Evolutionary conservation across 1,140 invertebrate species (phyloP), one percentile per base, ranked within the genome.

Genomic region (Lasaia peninsularis): DNA sequence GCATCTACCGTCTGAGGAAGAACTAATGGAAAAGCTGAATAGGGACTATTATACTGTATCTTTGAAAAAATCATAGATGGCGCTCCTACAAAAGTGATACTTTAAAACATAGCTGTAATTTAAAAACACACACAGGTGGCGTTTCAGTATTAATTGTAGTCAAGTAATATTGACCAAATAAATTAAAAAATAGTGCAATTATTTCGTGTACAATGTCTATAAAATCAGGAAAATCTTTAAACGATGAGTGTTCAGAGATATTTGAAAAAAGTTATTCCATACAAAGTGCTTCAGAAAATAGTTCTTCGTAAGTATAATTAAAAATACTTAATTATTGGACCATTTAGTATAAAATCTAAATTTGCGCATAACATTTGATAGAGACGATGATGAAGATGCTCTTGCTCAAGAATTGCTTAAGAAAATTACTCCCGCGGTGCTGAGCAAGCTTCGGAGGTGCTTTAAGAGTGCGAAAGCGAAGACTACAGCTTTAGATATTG

Each of bases 191-290:
- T 10, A 33, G 2, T 24, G 14, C 11, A 10, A 20, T 37, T 5
- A 51, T 32, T 31, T 14, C 7, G 1, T 51, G 8, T 6, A 76
- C 56, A 60, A 87, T 86, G 82, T 86, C 84, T 52, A 81, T 81
- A 60, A 84, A 83, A 65, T 86, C 80, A 2, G 76, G 85, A 52
- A 83, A 80, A 71, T 84, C 76, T 14, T 66, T 84, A 40, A 74
- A 77, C 14, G 82, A 88, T 0, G 82, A 85, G 33, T 80, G 75
- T 64, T 82, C 76, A 0, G 80, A 88, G 34, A 79, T 83, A 62
- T 72, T 84, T 20, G 80, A 85, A 20, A 81, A 60, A 51, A 84
- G 79, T 60, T 81, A 79, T 54, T 86, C 85, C 0, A 64, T 80
- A 9, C 75, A 62, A 59, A 88, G 78, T 69, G 66, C 51, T 0